A percentile compares a stretch with the other conserved stretches of the same genome.
These are phyloP conservation scores for Plodia interpunctella DNA, from an alignment of 1,140 invertebrate genomes.

Conservation along the genomic window DNA sequence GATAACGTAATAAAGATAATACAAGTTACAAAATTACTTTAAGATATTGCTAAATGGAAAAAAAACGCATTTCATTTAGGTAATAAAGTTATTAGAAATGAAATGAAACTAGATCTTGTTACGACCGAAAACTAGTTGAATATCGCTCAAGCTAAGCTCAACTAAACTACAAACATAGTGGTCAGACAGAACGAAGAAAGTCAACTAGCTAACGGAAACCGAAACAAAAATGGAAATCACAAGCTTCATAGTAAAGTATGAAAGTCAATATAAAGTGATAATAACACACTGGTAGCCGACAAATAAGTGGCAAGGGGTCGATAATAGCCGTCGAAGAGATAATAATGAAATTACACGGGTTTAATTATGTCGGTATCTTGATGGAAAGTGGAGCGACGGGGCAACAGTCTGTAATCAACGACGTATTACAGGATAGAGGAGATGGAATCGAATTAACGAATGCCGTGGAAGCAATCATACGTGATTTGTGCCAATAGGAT, in stretches of 20 bases:
- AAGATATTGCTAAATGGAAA: too few relatives aligned
- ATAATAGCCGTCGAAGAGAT: constrained; percentile 18
- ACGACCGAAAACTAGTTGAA: too few relatives aligned
- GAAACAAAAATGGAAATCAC: neutral
- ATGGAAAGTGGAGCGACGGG: constrained; percentile 13
- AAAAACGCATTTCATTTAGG: too few relatives aligned
- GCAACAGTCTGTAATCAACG: constrained; percentile 5
- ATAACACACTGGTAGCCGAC: constrained; percentile 11
- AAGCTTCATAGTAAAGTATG: neutral
- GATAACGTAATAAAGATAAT: too few relatives aligned
- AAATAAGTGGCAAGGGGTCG: constrained; percentile 14
- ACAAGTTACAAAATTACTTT: too few relatives aligned
- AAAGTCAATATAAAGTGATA: constrained; percentile 13
- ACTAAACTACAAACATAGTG: too few relatives aligned
- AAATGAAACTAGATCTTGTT: too few relatives aligned
- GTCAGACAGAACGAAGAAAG: too few relatives aligned
- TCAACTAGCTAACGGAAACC: neutral
- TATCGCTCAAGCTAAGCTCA: too few relatives aligned
- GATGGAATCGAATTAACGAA: constrained; percentile 1
- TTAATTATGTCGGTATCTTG: constrained; percentile 22
- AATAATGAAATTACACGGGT: constrained; percentile 32
- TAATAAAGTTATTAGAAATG: too few relatives aligned
- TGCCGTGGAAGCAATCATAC: constrained; percentile 1
- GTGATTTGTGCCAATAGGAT: constrained; percentile 1
- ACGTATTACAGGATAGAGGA: constrained; percentile 4